Percentiles rank a stretch among this genome's conserved stretches.
phyloP scores from a whole-genome alignment of 2,888 invertebrate species.

The Liodrosophila aerea region DNA sequence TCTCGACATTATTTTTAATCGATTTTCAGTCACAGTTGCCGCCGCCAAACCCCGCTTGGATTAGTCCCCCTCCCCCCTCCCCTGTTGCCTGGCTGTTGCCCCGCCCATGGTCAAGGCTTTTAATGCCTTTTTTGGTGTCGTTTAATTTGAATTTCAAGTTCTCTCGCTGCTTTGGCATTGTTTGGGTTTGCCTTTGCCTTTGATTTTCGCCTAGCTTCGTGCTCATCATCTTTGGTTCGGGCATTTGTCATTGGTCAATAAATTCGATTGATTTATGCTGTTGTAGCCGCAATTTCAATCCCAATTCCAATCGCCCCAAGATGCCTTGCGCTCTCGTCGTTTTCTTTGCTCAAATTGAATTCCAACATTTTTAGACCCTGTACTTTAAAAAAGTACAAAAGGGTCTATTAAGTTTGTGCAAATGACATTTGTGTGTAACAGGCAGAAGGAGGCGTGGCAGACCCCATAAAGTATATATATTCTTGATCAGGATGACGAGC shows the following conservation, averaged over 20 bases:
- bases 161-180: conserved; percentile 47
- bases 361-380: conserved; percentile 48
- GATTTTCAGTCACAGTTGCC: conserved; percentile 58
- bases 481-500: no score
- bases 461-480: no score
- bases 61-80: conserved; percentile 16
- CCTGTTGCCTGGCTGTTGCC: background rate
- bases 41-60: background rate
- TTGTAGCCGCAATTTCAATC: conserved; percentile 54
- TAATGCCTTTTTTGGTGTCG: conserved; percentile 47
- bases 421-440: no score
- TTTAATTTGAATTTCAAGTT: conserved; percentile 62
- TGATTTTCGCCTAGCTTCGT: conserved; percentile 46
- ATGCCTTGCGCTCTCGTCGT: background rate
- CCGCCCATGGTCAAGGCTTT: conserved; percentile 15
- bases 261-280: conserved; percentile 78
- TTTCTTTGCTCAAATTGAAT: conserved; percentile 52
- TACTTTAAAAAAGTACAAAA: no score
- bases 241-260: conserved; percentile 78
- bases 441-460: no score
- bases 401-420: no score
- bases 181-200: no score
- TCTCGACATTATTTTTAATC: conserved; percentile 62
- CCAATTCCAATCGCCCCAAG: conserved; percentile 35
- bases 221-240: conserved; percentile 30